phyloP scores from a whole-genome alignment of 2,797 vertebrate species.

The Falco novaeseelandiae region DNA sequence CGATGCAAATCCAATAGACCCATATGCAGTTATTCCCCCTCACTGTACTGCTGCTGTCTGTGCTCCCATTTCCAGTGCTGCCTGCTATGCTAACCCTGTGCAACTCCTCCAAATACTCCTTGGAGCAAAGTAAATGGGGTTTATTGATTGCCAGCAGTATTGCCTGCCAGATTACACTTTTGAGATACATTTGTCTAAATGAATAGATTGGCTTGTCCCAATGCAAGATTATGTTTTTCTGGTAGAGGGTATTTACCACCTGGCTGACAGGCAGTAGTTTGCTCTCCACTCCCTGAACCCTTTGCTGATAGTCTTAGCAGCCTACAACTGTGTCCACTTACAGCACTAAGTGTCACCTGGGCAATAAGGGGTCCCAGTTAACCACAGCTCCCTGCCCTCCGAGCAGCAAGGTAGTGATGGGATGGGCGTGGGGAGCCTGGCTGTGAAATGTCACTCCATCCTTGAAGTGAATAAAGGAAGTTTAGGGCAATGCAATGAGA shows the following conservation, averaged over 20 bases:
- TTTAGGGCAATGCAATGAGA: neutral
- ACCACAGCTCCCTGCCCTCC: neutral
- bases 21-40: neutral
- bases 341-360: neutral
- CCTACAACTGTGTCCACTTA: neutral
- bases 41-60: neutral
- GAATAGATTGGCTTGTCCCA: neutral
- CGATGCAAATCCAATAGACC: no score
- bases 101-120: neutral
- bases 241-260: neutral
- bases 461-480: neutral
- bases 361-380: neutral
- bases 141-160: neutral
- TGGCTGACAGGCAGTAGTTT: neutral
- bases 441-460: neutral
- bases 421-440: neutral
- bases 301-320: neutral
- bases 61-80: neutral
- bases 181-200: neutral
- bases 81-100: neutral
- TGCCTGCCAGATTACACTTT: neutral
- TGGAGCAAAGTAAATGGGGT: neutral
- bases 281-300: fast-evolving
- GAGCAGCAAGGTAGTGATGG: neutral
- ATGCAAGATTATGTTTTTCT: neutral